These are phyloP conservation scores for Cliona cf. orientalis DNA, from an alignment of 37 sponge, comb jelly and placozoan species.

Conservation along the genomic window DNA sequence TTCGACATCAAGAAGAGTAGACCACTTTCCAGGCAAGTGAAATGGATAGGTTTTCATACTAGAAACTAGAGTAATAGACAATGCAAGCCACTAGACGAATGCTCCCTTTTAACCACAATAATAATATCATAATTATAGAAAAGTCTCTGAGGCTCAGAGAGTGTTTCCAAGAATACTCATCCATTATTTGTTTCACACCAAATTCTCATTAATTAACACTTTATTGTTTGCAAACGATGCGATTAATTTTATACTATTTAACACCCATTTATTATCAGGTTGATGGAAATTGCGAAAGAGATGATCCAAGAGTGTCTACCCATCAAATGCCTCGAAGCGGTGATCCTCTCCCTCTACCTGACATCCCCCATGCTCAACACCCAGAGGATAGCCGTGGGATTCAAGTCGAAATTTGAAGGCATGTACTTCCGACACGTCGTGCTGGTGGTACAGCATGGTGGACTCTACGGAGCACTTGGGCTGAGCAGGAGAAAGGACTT, in stretches of 20 bases:
- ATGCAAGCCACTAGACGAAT: no score
- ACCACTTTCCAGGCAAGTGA: slow-evolving; percentile 82
- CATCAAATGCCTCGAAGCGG: slow-evolving; percentile 98
- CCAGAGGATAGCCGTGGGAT: slow-evolving; percentile 80
- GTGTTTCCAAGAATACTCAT: not conserved
- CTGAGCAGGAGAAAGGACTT: slow-evolving; percentile 86
- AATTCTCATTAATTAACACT: not conserved
- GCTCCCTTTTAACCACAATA: no score
- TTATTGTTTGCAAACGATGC: not conserved
- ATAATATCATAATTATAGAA: not conserved
- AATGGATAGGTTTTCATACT: not conserved
- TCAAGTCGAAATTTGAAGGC: slow-evolving; percentile 76
- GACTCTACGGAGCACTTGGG: slow-evolving; percentile 89
- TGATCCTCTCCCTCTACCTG: slow-evolving; percentile 85
- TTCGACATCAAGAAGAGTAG: slow-evolving; percentile 92
- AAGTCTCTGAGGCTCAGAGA: not conserved
- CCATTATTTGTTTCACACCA: not conserved
- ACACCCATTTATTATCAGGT: slow-evolving; percentile 50
- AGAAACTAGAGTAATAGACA: not conserved
- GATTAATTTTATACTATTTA: no score
- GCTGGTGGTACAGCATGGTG: slow-evolving; percentile 70
- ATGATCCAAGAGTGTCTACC: slow-evolving; percentile 93
- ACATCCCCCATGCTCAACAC: slow-evolving; percentile 63
- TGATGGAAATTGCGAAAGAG: slow-evolving; percentile 93
- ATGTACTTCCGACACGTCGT: slow-evolving; percentile 90